Percentiles rank a stretch among this genome's conserved stretches.
These are phyloP conservation scores for Exephanes ischioxanthus DNA, from an alignment of 2,888 invertebrate genomes.

Conservation along the genomic window DNA sequence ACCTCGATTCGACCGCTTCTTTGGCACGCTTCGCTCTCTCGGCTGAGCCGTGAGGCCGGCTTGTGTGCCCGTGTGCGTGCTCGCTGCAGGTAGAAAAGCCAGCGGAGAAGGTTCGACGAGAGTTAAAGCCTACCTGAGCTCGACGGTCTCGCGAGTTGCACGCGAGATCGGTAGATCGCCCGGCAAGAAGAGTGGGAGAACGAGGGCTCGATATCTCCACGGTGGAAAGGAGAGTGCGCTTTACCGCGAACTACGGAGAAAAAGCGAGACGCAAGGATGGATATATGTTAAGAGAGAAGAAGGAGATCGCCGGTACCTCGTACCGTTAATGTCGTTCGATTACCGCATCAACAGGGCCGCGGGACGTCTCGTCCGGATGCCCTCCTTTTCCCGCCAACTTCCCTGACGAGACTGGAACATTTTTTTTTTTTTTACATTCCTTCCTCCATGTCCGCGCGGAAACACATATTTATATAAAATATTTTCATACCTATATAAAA, in stretches of 20 bases:
- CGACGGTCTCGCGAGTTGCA: slow-evolving; percentile 58
- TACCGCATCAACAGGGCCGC: slow-evolving; percentile 43
- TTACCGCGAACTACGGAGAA: slow-evolving; percentile 31
- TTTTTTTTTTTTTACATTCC: not conserved
- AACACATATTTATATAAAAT: not conserved
- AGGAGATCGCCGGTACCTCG: slow-evolving; percentile 30
- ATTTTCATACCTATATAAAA: too few relatives aligned
- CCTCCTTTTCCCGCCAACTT: slow-evolving; percentile 57
- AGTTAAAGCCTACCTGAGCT: slow-evolving; percentile 21
- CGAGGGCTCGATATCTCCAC: slow-evolving; percentile 5
- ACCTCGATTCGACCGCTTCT: slow-evolving; percentile 73
- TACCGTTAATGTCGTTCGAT: slow-evolving; percentile 71
- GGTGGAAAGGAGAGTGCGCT: slow-evolving; percentile 51
- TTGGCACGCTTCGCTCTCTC: slow-evolving; percentile 69
- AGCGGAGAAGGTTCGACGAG: slow-evolving; percentile 21
- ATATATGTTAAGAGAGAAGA: not conserved
- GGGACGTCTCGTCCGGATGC: slow-evolving; percentile 51
- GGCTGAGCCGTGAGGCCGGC: slow-evolving; percentile 21
- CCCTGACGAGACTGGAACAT: slow-evolving; percentile 13
- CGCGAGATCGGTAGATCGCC: slow-evolving; percentile 66
- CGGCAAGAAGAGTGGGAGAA: slow-evolving; percentile 18
- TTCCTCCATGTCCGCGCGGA: not conserved
- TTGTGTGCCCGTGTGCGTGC: not conserved
- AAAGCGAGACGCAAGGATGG: slow-evolving; percentile 8
- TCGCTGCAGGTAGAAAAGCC: slow-evolving; percentile 37